Conservation (phyloP, 2,888 invertebrate species). For the Octonoba sinensis region DNA sequence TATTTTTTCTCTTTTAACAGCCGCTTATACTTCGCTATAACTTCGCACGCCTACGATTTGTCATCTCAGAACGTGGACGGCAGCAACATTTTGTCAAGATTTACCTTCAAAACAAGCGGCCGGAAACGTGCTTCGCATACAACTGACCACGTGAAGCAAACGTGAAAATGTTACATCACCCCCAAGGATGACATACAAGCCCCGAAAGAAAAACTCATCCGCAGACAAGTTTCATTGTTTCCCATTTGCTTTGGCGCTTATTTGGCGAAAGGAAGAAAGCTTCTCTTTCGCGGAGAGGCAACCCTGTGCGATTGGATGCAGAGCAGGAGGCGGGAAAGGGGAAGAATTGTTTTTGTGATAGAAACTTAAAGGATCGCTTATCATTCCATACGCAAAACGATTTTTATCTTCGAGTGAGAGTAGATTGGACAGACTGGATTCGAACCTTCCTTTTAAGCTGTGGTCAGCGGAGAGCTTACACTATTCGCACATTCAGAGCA, state of each 20-base stretch:
- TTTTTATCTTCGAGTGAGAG: constrained; percentile 17
- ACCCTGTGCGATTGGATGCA: constrained; percentile 7
- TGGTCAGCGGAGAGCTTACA: constrained; percentile 45
- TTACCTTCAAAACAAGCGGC: not conserved
- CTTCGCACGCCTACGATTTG: no score
- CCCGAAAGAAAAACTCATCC: not conserved
- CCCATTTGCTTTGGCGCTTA: constrained; percentile 36
- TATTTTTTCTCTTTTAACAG: no score
- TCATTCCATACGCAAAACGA: constrained; percentile 31
- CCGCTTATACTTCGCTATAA: no score
- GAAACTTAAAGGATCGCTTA: constrained; percentile 42
- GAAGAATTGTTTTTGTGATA: constrained; percentile 31
- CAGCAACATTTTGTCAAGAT: not conserved
- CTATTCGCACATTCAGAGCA: not conserved
- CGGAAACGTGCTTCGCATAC: no score
- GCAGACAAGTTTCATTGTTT: constrained; percentile 3
- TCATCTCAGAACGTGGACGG: not conserved
- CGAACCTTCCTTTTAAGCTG: constrained; percentile 45
- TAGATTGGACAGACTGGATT: constrained; percentile 28
- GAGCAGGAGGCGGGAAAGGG: constrained; percentile 8
- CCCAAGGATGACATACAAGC: not conserved
- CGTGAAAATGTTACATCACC: not conserved
- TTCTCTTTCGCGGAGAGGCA: constrained; percentile 11
- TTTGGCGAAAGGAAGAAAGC: constrained; percentile 14
- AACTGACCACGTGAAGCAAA: constrained; percentile 3